A percentile compares a stretch with the other conserved stretches of the same genome.
Evolutionary conservation across 2,797 vertebrate species (phyloP).

Genomic region (Aphelocoma californica): DNA sequence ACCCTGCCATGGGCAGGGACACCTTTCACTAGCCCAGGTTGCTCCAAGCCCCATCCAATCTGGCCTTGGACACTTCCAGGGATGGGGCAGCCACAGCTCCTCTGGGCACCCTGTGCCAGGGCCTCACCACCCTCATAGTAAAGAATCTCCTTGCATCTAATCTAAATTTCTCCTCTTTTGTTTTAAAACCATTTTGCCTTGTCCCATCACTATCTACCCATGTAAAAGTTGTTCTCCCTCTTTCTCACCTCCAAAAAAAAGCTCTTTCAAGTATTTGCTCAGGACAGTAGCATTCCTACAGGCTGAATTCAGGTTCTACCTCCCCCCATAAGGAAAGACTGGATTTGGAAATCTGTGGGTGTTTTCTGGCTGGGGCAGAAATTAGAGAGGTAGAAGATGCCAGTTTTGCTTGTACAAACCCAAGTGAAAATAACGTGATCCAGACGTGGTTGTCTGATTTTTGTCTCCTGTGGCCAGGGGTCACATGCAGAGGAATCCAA

Average conservation of each 20-base stretch:
- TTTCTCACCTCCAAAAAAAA: background rate
- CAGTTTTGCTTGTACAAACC: background rate
- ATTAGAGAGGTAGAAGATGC: background rate
- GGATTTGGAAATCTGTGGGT: background rate
- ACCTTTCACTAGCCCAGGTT: accelerated
- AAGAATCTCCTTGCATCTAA: background rate
- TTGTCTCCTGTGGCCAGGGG: background rate
- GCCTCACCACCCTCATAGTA: accelerated
- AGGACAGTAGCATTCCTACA: accelerated
- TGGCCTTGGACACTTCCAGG: background rate
- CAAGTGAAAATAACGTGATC: accelerated
- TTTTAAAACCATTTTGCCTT: background rate
- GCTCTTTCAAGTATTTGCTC: background rate
- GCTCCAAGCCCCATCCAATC: accelerated
- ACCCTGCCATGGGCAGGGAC: background rate
- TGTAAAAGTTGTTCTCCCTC: background rate
- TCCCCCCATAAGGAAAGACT: accelerated
- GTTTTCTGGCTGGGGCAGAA: background rate
- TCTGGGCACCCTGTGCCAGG: accelerated
- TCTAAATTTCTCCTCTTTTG: background rate
- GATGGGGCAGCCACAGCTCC: background rate
- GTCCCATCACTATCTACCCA: background rate
- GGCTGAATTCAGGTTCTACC: background rate
- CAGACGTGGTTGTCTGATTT: background rate
- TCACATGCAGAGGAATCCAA: background rate